Conservation (phyloP, 1,140 invertebrate genomes). For the Luehdorfia chinensis region DNA sequence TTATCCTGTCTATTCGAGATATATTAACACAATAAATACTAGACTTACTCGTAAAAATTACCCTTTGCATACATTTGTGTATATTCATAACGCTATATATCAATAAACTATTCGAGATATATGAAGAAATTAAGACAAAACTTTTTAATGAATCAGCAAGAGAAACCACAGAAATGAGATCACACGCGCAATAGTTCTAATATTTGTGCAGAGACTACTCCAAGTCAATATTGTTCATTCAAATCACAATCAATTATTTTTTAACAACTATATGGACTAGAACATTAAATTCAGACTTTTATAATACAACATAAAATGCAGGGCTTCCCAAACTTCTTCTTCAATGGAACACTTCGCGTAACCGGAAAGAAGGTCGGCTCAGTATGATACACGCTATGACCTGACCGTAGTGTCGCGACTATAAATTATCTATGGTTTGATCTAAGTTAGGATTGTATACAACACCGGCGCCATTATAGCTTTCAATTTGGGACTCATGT, state of each 20-base stretch:
- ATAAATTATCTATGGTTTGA: no score
- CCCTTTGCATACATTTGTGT: conserved; percentile 42
- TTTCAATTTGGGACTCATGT: no score
- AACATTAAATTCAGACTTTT: conserved; percentile 55
- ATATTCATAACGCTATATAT: conserved; percentile 29
- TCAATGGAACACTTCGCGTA: no score
- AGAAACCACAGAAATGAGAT: conserved; percentile 9
- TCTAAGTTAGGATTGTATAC: no score
- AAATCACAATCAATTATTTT: conserved; percentile 27
- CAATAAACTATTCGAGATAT: conserved; percentile 15
- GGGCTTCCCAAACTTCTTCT: no score
- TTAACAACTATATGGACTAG: conserved; percentile 48
- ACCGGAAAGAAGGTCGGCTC: no score
- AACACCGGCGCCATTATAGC: no score
- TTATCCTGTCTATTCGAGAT: no score
- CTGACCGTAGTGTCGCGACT: no score
- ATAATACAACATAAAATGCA: no score
- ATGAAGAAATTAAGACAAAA: conserved; percentile 8
- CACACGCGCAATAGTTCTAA: conserved; percentile 21
- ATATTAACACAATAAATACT: conserved; percentile 32
- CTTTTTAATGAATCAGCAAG: conserved; percentile 20
- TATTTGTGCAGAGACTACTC: conserved; percentile 43
- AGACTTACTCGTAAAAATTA: conserved; percentile 45
- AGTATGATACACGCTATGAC: no score
- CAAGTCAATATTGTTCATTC: no score